Evolutionary conservation across 2,888 invertebrate species (phyloP).

Genomic region (Campoplex capitator): DNA sequence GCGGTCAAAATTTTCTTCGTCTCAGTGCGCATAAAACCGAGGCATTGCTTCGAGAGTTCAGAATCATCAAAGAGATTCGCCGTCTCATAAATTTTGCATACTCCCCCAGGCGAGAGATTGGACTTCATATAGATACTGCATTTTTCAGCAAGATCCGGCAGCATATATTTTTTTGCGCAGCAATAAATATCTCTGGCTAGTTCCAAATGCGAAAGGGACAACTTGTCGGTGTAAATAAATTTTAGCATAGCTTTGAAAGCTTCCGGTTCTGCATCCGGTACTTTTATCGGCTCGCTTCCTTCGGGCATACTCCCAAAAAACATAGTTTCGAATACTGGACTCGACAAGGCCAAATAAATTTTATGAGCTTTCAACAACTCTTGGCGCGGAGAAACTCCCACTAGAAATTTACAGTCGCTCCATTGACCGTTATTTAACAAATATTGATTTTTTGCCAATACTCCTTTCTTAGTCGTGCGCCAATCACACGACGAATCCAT

Average conservation of each 20-base stretch:
- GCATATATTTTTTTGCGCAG: constrained; percentile 95
- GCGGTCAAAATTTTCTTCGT: constrained; percentile 91
- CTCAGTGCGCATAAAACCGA: constrained; percentile 92
- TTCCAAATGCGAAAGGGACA: constrained; percentile 85
- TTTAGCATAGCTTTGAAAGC: constrained; percentile 93
- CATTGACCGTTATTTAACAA: constrained; percentile 92
- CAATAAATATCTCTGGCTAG: constrained; percentile 95
- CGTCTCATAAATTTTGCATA: constrained; percentile 94
- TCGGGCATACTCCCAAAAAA: constrained; percentile 94
- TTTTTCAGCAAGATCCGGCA: constrained; percentile 92
- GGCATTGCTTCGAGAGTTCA: constrained; percentile 92
- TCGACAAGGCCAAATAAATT: constrained; percentile 93
- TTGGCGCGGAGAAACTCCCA: constrained; percentile 92
- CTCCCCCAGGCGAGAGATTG: constrained; percentile 91
- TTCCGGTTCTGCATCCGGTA: constrained; percentile 94
- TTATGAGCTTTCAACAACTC: constrained; percentile 91
- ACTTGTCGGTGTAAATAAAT: constrained; percentile 92
- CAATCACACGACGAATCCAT: constrained; percentile 86
- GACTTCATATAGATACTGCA: constrained; percentile 95
- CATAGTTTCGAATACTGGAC: constrained; percentile 95
- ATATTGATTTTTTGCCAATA: constrained; percentile 91
- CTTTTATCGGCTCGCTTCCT: constrained; percentile 91
- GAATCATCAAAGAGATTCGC: constrained; percentile 94
- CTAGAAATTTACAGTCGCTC: constrained; percentile 93
- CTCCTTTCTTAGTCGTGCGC: constrained; percentile 84